Evolutionary conservation across 2,888 invertebrate species (phyloP), one percentile per base, ranked within the genome.

Genomic region (Acrobeloides nanus): DNA sequence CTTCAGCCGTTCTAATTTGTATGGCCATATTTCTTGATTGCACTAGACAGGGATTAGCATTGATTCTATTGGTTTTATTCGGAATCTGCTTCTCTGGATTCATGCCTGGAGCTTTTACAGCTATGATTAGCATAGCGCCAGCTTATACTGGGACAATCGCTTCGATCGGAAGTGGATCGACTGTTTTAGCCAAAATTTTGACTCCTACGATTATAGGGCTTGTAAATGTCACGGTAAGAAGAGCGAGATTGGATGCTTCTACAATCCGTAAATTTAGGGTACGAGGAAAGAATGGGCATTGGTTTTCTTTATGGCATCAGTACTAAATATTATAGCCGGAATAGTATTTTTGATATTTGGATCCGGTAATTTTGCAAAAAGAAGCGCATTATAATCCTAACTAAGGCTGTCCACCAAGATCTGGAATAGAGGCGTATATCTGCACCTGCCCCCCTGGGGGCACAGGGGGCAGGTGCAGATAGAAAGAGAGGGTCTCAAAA

Each of bases 131-230:
- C 7, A 40, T 65, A 25, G 65, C 64, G 7, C 65, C 65, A 2
- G 51, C 54, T 7, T 65, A 60, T 42, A 62, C 64, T 0, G 65
- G 64, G 15, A 63, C 61, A n/a, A 48, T 65, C 39, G 57, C 59
- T 3, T 62, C 65, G 21, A 52, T 64, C 18, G 24, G 35, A 4
- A 33, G n/a, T n/a, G n/a, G n/a, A n/a, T 18, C 44, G 45, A 7
- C 46, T 49, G 52, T 46, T 43, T 17, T 41, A n/a, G n/a, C n/a
- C n/a, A n/a, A n/a, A n/a, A n/a, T n/a, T n/a, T n/a, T n/a, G n/a
- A n/a, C n/a, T n/a, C n/a, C n/a, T n/a, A n/a, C n/a, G n/a, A n/a
- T n/a, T n/a, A n/a, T n/a, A n/a, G n/a, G n/a, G n/a, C n/a, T n/a
- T n/a, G n/a, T n/a, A n/a, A n/a, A n/a, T n/a, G n/a, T n/a, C n/a